phyloP scores from a whole-genome alignment of 2,888 invertebrate species.

The Scotopteryx bipunctaria region DNA sequence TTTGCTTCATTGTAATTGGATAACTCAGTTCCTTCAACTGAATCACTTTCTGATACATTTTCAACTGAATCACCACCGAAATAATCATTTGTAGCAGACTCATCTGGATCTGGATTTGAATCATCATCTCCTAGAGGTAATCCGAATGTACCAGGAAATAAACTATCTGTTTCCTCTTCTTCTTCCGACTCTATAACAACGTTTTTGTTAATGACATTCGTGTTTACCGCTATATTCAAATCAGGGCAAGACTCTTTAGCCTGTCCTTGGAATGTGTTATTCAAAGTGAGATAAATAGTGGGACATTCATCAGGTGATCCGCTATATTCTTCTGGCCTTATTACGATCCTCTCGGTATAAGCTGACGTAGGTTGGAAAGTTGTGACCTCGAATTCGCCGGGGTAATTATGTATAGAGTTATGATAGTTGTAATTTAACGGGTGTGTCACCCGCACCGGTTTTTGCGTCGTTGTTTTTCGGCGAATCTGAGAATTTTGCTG shows the following conservation, averaged over 20 bases:
- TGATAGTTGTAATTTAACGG: slow-evolving; percentile 63
- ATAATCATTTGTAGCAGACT: slow-evolving; percentile 57
- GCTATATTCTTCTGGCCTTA: slow-evolving; percentile 75
- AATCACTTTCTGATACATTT: slow-evolving; percentile 59
- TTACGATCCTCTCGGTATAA: slow-evolving; percentile 74
- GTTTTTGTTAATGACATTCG: slow-evolving; percentile 85
- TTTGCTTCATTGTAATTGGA: slow-evolving; percentile 67
- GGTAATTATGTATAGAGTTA: slow-evolving; percentile 55
- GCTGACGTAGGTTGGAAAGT: slow-evolving; percentile 69
- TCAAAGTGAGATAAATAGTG: slow-evolving; percentile 81
- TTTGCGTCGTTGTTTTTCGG: slow-evolving; percentile 57
- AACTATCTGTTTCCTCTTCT: slow-evolving; percentile 59
- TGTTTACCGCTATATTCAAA: slow-evolving; percentile 87
- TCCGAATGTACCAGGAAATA: slow-evolving; percentile 65
- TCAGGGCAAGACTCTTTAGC: slow-evolving; percentile 87
- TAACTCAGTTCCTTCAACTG: slow-evolving; percentile 62
- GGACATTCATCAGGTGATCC: slow-evolving; percentile 78
- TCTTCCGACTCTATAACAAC: slow-evolving; percentile 74
- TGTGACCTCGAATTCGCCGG: slow-evolving; percentile 65
- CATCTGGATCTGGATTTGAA: slow-evolving; percentile 62
- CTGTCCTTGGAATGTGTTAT: slow-evolving; percentile 79
- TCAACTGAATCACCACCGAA: slow-evolving; percentile 60
- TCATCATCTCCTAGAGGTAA: slow-evolving; percentile 55
- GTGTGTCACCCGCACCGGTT: slow-evolving; percentile 57
- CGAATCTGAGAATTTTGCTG: slow-evolving; percentile 38